Evolutionary conservation across 2,888 invertebrate species (phyloP).

Genomic region (Synanthedon andrenaeformis): DNA sequence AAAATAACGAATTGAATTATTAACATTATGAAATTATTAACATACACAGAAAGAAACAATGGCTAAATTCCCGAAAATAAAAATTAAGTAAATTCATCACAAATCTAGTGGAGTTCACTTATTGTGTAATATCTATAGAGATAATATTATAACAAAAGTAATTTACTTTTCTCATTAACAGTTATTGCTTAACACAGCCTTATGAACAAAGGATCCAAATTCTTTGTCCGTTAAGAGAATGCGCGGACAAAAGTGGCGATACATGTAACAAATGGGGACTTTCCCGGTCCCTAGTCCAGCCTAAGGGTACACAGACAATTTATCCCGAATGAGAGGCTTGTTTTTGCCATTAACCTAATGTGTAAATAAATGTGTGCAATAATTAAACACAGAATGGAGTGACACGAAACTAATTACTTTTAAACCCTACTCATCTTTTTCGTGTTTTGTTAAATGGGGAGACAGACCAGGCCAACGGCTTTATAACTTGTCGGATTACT

Average conservation of each 20-base stretch:
- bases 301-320: constrained; percentile 31
- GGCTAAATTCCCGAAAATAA: no score
- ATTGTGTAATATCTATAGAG: no score
- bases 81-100: no score
- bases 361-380: constrained; percentile 62
- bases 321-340: constrained; percentile 52
- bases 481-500: no score
- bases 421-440: constrained; percentile 26
- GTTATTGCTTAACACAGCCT: constrained; percentile 1
- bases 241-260: constrained; percentile 34
- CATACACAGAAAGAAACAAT: no score
- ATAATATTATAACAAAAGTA: constrained; percentile 1
- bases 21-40: no score
- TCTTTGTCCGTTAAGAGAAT: constrained; percentile 30
- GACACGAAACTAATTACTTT: constrained; percentile 43
- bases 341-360: constrained; percentile 62
- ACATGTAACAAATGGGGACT: constrained; percentile 35
- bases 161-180: neutral
- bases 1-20: no score
- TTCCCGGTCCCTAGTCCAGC: constrained; percentile 8
- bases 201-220: constrained; percentile 24
- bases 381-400: constrained; percentile 52
- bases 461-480: neutral
- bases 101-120: no score
- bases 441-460: neutral